These are phyloP conservation scores for Pseudois nayaur DNA, from an alignment of 2,113 vertebrate species.

Conservation along the genomic window DNA sequence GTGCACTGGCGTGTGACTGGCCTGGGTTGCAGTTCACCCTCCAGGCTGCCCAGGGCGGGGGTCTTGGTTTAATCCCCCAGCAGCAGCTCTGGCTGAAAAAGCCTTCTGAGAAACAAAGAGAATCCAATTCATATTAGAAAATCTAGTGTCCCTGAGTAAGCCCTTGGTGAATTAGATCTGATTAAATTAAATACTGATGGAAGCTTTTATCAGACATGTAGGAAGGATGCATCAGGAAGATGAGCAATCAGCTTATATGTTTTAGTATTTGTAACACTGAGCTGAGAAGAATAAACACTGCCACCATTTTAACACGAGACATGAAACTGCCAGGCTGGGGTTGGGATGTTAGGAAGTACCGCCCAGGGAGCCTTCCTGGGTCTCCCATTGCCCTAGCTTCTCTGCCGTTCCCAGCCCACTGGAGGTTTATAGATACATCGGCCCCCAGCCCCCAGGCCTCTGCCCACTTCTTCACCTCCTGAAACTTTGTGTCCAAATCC, in stretches of 20 bases:
- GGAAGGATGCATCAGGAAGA: background rate
- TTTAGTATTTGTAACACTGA: conserved; percentile 2
- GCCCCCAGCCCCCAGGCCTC: rapidly evolving
- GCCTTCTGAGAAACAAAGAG: background rate
- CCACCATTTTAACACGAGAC: background rate
- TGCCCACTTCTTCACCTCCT: background rate
- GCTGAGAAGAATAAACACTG: background rate
- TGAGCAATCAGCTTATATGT: background rate
- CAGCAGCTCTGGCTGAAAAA: background rate
- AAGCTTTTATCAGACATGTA: background rate
- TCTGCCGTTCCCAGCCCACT: background rate
- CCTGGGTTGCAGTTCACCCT: background rate
- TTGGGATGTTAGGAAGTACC: background rate
- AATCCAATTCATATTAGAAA: background rate
- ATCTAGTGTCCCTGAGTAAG: background rate
- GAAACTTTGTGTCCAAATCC: background rate
- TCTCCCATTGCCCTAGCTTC: background rate
- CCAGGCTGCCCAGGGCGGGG: background rate
- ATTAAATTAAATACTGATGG: background rate
- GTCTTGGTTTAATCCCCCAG: background rate
- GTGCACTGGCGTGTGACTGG: background rate
- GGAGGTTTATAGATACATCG: background rate
- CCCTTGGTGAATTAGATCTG: background rate
- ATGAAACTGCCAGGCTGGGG: background rate
- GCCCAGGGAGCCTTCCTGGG: background rate